A percentile compares a stretch with the other conserved stretches of the same genome.
These are phyloP conservation scores for Hepsetus odoe DNA, from an alignment of 2,113 vertebrate species.

Conservation along the genomic window DNA sequence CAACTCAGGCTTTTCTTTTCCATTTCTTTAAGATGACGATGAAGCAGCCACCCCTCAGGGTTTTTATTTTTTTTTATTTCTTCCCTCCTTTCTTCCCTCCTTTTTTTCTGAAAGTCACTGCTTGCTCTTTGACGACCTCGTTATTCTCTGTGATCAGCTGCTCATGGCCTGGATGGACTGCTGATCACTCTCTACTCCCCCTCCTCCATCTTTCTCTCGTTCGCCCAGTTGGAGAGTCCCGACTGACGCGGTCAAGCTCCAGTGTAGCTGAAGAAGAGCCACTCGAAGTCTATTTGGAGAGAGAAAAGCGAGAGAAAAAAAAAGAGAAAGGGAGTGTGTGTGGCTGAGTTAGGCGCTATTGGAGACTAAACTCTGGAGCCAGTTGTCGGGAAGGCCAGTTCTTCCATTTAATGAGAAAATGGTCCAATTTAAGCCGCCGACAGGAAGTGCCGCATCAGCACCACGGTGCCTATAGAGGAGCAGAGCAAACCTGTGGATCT, in stretches of 20 bases:
- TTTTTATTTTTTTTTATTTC: neutral
- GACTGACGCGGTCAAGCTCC: slow-evolving; percentile 49
- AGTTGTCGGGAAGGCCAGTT: neutral
- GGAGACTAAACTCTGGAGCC: neutral
- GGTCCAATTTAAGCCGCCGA: neutral
- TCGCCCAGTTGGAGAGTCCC: slow-evolving; percentile 48
- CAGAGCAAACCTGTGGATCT: neutral
- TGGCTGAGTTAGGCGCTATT: neutral
- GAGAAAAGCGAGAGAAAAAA: neutral
- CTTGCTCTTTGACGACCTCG: slow-evolving; percentile 30
- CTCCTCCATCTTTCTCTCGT: neutral
- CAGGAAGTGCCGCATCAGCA: slow-evolving; percentile 1
- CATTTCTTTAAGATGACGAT: slow-evolving; percentile 11
- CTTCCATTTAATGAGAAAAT: slow-evolving; percentile 7
- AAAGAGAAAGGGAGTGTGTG: neutral
- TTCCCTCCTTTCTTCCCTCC: neutral
- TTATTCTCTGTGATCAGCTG: slow-evolving; percentile 55
- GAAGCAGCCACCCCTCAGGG: slow-evolving; percentile 4
- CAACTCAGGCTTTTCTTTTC: neutral
- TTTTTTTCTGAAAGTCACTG: neutral
- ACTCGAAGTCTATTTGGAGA: slow-evolving; percentile 46
- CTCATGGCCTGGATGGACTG: slow-evolving; percentile 41
- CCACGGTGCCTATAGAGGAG: neutral
- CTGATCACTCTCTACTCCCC: slow-evolving; percentile 27
- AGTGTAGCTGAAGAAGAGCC: slow-evolving; percentile 53